A percentile compares a stretch with the other conserved stretches of the same genome.
phyloP scores from a whole-genome alignment of 2,888 invertebrate genomes.

The Pecten maximus region DNA sequence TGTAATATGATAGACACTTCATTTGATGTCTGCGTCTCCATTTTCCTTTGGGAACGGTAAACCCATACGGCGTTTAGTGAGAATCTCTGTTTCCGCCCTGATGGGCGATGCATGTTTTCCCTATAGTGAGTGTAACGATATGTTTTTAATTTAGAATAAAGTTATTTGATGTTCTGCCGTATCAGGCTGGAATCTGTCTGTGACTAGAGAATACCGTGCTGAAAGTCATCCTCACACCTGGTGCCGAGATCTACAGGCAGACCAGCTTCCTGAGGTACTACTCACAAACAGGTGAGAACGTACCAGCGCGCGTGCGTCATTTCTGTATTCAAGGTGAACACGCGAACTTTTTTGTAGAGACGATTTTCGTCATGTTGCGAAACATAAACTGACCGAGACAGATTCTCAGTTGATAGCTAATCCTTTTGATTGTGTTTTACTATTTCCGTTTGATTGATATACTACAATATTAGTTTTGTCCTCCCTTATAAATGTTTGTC shows the following conservation, averaged over 20 bases:
- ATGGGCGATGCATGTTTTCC: not conserved
- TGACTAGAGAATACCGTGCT: conserved; percentile 2
- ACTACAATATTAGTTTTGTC: no score
- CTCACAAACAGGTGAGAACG: not conserved
- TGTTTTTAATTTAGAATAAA: not conserved
- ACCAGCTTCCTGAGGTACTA: not conserved
- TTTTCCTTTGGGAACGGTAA: no score
- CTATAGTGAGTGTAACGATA: not conserved
- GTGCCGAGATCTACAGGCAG: no score
- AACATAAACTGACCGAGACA: not conserved
- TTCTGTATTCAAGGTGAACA: not conserved
- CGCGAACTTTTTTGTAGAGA: no score
- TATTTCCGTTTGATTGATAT: no score
- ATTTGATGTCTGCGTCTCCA: no score
- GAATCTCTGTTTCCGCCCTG: not conserved
- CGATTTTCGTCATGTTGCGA: no score
- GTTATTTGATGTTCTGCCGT: not conserved
- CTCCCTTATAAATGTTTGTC: no score
- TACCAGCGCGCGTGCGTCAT: not conserved
- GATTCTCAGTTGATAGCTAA: not conserved
- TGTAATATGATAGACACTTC: no score
- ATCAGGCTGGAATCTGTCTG: not conserved
- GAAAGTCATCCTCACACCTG: not conserved
- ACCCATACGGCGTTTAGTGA: no score
- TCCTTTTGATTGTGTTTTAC: no score